Conservation (phyloP, 1,140 invertebrate genomes). For the Berghia stephanieae region DNA sequence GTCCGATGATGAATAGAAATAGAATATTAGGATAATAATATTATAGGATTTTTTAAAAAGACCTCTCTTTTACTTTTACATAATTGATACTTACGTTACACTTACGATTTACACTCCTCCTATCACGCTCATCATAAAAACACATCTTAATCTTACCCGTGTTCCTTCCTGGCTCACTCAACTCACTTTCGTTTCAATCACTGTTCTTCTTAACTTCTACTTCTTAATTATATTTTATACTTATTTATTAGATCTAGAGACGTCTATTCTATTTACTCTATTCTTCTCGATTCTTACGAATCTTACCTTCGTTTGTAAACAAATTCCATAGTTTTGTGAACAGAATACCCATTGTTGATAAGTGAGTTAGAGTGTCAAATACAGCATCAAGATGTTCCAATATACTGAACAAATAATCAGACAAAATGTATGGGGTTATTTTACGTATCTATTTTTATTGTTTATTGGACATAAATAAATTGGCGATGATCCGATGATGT, state of each 20-base stretch:
- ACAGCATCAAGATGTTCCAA: neutral
- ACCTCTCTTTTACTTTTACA: too few species aligned
- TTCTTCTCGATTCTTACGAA: neutral
- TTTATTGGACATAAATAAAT: neutral
- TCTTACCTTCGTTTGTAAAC: slow-evolving; percentile 59
- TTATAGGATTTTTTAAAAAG: too few species aligned
- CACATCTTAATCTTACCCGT: too few species aligned
- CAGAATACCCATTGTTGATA: slow-evolving; percentile 48
- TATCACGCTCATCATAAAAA: too few species aligned
- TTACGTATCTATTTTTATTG: neutral
- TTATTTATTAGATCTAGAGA: too few species aligned
- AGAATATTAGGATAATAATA: too few species aligned
- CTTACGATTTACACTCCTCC: too few species aligned
- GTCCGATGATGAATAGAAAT: too few species aligned
- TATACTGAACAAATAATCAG: slow-evolving; percentile 17
- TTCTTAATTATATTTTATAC: neutral
- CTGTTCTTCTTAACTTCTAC: neutral
- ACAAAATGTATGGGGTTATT: neutral
- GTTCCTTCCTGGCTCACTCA: too few species aligned
- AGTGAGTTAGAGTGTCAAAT: neutral
- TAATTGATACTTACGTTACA: too few species aligned
- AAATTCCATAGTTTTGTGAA: slow-evolving; percentile 58
- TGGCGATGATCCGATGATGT: too few species aligned
- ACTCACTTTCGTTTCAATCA: too few species aligned
- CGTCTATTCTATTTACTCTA: neutral